Percentiles rank a stretch among this genome's conserved stretches.
phyloP scores from a whole-genome alignment of 92 coral and sea anemone species.

The Phenganax subtilis region DNA sequence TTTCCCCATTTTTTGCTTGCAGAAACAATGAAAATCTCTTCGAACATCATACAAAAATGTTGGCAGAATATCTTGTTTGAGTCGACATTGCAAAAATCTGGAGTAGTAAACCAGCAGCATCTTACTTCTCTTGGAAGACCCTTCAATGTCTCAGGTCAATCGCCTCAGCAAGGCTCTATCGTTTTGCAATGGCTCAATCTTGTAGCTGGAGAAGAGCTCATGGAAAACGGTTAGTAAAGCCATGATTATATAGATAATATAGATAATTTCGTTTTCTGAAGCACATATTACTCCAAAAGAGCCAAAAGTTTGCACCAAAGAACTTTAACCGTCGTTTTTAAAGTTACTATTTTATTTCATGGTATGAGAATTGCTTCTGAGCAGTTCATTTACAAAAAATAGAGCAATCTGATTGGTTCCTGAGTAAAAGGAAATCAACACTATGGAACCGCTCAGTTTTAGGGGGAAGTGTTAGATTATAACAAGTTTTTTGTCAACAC shows the following conservation, averaged over 20 bases:
- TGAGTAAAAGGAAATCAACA: no score
- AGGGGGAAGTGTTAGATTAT: no score
- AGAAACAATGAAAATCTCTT: conserved; percentile 57
- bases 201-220: conserved; percentile 9
- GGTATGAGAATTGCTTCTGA: no score
- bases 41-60: conserved; percentile 70
- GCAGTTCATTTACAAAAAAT: no score
- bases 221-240: neutral
- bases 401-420: no score
- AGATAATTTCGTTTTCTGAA: neutral
- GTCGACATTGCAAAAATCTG: conserved; percentile 43
- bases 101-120: conserved; percentile 57
- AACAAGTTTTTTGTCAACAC: no score
- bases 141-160: conserved; percentile 4
- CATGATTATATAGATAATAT: neutral
- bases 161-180: conserved; percentile 45
- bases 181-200: conserved; percentile 73
- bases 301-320: no score
- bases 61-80: conserved; percentile 72
- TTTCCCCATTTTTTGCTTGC: conserved; percentile 9
- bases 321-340: no score
- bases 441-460: no score
- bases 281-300: neutral
- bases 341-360: no score
- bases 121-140: conserved; percentile 45